Percentiles rank a stretch among this genome's conserved stretches.
phyloP scores from a whole-genome alignment of 2,888 invertebrate species.

The Conchocele bisecta region DNA sequence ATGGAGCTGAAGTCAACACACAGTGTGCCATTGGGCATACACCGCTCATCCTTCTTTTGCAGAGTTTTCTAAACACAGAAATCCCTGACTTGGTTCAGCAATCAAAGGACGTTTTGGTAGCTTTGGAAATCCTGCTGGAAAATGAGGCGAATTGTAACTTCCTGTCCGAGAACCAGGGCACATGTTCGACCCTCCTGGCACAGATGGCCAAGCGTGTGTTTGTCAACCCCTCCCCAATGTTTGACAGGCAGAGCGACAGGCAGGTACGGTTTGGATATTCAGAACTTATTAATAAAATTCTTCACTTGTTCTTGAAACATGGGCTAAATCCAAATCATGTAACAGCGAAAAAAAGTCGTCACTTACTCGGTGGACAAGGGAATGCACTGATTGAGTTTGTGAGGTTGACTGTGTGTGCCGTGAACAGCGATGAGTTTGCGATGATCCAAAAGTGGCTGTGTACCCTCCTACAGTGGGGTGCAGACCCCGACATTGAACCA shows the following conservation, averaged over 20 bases:
- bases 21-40: slow-evolving; percentile 75
- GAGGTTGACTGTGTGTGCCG: slow-evolving; percentile 87
- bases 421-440: slow-evolving; percentile 87
- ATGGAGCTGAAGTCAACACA: slow-evolving; percentile 72
- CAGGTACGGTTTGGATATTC: slow-evolving; percentile 64
- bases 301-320: slow-evolving; percentile 87
- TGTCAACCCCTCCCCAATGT: slow-evolving; percentile 6
- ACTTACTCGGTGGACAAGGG: slow-evolving; percentile 74
- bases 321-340: slow-evolving; percentile 87
- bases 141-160: slow-evolving; percentile 90
- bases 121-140: slow-evolving; percentile 88
- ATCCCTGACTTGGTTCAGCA: slow-evolving; percentile 87
- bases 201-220: slow-evolving; percentile 67
- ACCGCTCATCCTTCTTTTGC: slow-evolving; percentile 89
- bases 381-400: slow-evolving; percentile 88
- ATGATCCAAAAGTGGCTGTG: slow-evolving; percentile 88
- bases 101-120: slow-evolving; percentile 85
- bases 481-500: slow-evolving; percentile 88
- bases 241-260: neutral
- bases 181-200: slow-evolving; percentile 84
- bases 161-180: slow-evolving; percentile 86
- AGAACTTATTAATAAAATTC: slow-evolving; percentile 88
- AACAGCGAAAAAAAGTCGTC: slow-evolving; percentile 84
- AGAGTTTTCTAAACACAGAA: slow-evolving; percentile 90
- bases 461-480: slow-evolving; percentile 89